A percentile compares a stretch with the other conserved stretches of the same genome.
Evolutionary conservation across 2,888 invertebrate genomes (phyloP).

Genomic region (Cephonodes hylas): DNA sequence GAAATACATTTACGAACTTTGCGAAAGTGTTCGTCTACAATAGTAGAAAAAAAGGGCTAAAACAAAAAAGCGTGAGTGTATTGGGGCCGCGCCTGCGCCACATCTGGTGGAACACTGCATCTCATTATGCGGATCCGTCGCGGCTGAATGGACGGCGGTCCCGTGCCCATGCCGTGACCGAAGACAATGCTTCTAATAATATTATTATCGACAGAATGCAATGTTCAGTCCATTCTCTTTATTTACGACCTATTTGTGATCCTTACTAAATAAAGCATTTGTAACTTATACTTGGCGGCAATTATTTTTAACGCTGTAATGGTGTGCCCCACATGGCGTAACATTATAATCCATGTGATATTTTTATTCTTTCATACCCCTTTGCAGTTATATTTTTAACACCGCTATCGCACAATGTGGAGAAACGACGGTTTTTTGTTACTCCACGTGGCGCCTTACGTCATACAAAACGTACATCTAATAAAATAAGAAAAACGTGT

Average conservation of each 20-base stretch:
- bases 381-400: background rate
- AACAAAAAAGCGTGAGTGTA: constrained; percentile 61
- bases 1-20: constrained; percentile 18
- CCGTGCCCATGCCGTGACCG: constrained; percentile 45
- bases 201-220: constrained; percentile 38
- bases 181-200: constrained; percentile 48
- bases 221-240: constrained; percentile 24
- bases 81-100: constrained; percentile 73
- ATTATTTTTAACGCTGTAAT: background rate
- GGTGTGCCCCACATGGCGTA: background rate
- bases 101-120: constrained; percentile 77
- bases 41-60: constrained; percentile 41
- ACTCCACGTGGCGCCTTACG: constrained; percentile 18
- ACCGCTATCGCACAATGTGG: background rate
- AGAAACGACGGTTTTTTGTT: constrained; percentile 30
- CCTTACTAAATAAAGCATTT: background rate
- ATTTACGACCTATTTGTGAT: constrained; percentile 4
- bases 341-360: background rate
- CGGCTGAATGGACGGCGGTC: constrained; percentile 56
- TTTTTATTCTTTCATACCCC: background rate
- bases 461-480: background rate
- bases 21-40: constrained; percentile 29
- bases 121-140: constrained; percentile 72
- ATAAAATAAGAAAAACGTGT: background rate
- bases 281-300: background rate